These are phyloP conservation scores for Paraplagusia blochii DNA, from an alignment of 2,113 vertebrate species.

Conservation along the genomic window DNA sequence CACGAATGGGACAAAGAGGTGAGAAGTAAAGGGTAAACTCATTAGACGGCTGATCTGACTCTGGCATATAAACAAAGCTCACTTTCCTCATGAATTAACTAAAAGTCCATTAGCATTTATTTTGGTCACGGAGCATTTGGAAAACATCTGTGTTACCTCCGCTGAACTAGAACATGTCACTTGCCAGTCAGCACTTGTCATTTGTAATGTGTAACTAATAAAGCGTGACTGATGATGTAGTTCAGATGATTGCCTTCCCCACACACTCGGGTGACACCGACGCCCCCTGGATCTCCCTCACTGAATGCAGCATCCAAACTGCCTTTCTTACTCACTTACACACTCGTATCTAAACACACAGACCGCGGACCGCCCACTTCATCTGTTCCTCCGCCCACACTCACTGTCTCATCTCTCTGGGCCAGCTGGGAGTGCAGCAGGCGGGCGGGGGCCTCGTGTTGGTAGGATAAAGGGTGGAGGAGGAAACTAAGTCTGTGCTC, in stretches of 20 bases:
- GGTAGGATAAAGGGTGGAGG: background rate
- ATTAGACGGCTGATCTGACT: background rate
- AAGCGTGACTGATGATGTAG: slow-evolving; percentile 33
- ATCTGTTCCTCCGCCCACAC: slow-evolving; percentile 55
- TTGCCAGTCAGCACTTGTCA: slow-evolving; percentile 24
- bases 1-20: slow-evolving; percentile 11
- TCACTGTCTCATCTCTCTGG: slow-evolving; percentile 32
- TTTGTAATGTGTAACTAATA: slow-evolving; percentile 32
- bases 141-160: slow-evolving; percentile 6
- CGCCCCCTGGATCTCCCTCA: slow-evolving; percentile 10
- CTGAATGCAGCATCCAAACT: background rate
- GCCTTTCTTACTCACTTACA: background rate
- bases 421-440: slow-evolving; percentile 63
- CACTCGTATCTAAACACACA: background rate
- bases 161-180: slow-evolving; percentile 13
- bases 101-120: slow-evolving; percentile 2
- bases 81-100: background rate
- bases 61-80: slow-evolving; percentile 3
- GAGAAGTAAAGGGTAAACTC: slow-evolving; percentile 5
- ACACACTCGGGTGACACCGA: slow-evolving; percentile 30
- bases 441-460: slow-evolving; percentile 14
- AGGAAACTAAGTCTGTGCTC: slow-evolving; percentile 28
- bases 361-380: slow-evolving; percentile 45
- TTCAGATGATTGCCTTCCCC: slow-evolving; percentile 25
- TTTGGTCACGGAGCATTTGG: background rate